Base-by-base conservation (phyloP, 2,113 vertebrate species). In the Illadopsis cleaveri region DNA sequence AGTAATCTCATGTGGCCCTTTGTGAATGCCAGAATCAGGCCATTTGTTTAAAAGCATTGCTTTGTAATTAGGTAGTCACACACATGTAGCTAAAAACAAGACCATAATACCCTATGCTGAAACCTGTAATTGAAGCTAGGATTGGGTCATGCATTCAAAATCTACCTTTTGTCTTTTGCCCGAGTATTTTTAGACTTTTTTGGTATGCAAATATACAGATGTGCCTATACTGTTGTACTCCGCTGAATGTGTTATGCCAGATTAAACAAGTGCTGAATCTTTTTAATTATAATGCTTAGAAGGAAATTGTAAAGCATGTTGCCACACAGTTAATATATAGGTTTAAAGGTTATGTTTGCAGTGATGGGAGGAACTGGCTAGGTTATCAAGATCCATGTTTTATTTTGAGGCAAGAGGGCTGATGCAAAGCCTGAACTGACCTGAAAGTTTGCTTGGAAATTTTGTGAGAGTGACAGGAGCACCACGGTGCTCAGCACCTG, bases 51-150 rank as follows among this genome's bases (percentile, higher is more conserved):
- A 96, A 89, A 86, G 83, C 62, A 62, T 75, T 96, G 44, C 94
- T 94, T 96, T 98, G 95, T 97, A 97, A 98, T 98, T 98, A 98
- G 53, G 77, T 81, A 96, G 95, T 98, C 97, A 96, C 96, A 96
- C 84, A 93, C 61, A 91, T 47, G 86, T 72, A 97, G 87, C 82
- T 97, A 87, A 97, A 98, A 97, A 42, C 96, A 96, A 97, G 82
- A 97, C 95, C 96, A 95, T 92, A 97, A 97, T 96, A 96, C 61
- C 89, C 72, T 30, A 8, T 48, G 86, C 37, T 45, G 95, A 97
- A 98, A 97, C 90, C 60, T 97, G 50, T 97, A 98, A 98, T 98
- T 98, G 96, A 93, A 97, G 66, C 44, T 18, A 92, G 86, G 92
- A 95, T 77, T 83, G 80, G 94, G 96, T 96, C 94, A 93, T 78